These are phyloP conservation scores for Hippopotamus amphibius DNA, from an alignment of 2,113 vertebrate species.

Conservation along the genomic window DNA sequence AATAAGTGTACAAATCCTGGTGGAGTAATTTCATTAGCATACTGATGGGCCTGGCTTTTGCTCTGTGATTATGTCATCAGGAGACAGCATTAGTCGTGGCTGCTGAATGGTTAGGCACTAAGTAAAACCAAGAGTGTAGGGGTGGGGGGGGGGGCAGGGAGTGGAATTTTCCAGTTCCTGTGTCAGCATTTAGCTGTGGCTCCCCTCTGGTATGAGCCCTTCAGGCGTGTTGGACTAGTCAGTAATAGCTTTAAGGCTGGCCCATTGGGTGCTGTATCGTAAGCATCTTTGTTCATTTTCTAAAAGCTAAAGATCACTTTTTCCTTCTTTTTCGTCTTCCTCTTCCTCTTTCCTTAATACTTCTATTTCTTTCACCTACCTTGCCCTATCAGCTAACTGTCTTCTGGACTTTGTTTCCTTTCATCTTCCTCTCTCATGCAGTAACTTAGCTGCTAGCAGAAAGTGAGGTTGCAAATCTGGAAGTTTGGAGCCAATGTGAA, in stretches of 20 bases:
- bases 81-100: not conserved
- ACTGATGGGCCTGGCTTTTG: slow-evolving; percentile 13
- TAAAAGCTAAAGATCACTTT: not conserved
- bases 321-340: no score
- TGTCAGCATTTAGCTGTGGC: not conserved
- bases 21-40: not conserved
- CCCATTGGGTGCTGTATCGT: not conserved
- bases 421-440: not conserved
- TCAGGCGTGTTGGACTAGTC: not conserved
- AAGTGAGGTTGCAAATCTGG: not conserved
- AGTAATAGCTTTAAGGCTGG: not conserved
- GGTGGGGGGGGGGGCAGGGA: not conserved
- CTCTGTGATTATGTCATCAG: not conserved
- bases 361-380: not conserved
- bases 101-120: not conserved
- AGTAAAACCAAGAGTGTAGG: not conserved
- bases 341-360: not conserved
- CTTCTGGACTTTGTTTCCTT: slow-evolving; percentile 29
- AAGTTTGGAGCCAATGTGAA: not conserved
- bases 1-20: not conserved
- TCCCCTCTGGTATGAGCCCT: not conserved
- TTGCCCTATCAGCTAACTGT: not conserved
- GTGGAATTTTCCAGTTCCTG: not conserved
- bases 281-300: not conserved
- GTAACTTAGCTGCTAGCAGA: not conserved